Conservation (phyloP, 1,140 invertebrate genomes). For the Cepaea nemoralis region DNA sequence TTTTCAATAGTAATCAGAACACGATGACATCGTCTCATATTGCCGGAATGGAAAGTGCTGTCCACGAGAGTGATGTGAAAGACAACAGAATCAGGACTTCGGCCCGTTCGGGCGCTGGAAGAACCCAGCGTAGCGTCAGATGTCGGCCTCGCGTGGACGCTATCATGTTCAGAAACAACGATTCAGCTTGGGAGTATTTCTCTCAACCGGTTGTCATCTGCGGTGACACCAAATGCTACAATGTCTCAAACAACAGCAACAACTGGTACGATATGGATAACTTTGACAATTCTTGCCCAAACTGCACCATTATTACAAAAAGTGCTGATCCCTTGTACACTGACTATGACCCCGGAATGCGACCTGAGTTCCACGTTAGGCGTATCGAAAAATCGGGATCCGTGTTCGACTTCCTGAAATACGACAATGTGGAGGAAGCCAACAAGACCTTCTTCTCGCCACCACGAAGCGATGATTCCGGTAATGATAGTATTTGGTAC, state of each 20-base stretch:
- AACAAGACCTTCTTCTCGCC: neutral
- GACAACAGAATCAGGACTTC: neutral
- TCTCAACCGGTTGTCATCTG: neutral
- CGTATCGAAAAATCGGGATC: neutral
- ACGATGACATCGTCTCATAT: neutral
- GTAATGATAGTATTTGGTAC: conserved; percentile 6
- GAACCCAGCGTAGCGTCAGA: neutral
- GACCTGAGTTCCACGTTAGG: neutral
- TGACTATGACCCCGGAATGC: neutral
- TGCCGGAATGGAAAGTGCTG: neutral
- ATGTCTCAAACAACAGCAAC: neutral
- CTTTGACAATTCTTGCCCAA: neutral
- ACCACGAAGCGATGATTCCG: neutral
- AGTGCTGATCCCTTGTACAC: neutral
- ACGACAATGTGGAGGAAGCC: neutral
- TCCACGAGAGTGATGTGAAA: neutral
- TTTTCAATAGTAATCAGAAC: conserved; percentile 11
- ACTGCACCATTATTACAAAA: neutral
- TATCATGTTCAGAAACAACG: neutral
- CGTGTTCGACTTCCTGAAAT: conserved; percentile 22
- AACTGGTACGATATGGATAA: neutral
- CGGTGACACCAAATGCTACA: neutral
- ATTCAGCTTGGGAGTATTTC: neutral
- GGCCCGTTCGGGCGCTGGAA: neutral
- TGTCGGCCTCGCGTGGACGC: neutral